Percentiles rank a stretch among this genome's conserved stretches.
phyloP scores from a whole-genome alignment of 2,113 vertebrate genomes.

The Cettia cetti region DNA sequence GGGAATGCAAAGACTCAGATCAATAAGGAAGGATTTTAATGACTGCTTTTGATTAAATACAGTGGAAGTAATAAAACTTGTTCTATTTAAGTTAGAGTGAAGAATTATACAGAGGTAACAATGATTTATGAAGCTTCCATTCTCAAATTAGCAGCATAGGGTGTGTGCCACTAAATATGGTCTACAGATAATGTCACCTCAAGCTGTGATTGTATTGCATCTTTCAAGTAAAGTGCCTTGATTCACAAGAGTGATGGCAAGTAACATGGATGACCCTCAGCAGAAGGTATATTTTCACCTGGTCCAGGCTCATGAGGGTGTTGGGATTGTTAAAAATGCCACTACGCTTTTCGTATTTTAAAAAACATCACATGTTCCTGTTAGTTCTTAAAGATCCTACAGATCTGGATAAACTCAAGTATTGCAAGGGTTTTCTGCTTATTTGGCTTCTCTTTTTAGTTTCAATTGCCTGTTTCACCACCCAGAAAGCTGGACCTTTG shows the following conservation, averaged over 20 bases:
- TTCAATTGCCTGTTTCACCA: not conserved
- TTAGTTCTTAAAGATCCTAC: not conserved
- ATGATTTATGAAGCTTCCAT: conserved; percentile 15
- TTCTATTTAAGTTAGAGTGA: not conserved
- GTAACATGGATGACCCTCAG: not conserved
- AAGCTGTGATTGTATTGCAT: not conserved
- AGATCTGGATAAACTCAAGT: not conserved
- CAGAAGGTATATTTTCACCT: not conserved
- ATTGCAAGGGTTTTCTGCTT: not conserved
- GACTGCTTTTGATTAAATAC: conserved; percentile 27
- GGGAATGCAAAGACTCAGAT: not conserved
- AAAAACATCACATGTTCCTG: not conserved
- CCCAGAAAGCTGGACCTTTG: not conserved
- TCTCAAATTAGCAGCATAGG: not conserved
- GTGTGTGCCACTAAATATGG: not conserved
- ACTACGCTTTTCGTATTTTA: not conserved
- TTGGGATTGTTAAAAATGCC: not conserved
- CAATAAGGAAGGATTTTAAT: not conserved
- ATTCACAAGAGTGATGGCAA: not conserved
- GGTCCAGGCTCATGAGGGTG: not conserved
- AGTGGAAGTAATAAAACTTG: not conserved
- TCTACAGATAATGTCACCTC: not conserved
- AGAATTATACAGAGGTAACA: not conserved
- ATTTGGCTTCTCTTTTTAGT: not conserved
- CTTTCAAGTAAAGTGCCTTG: not conserved